Conservation (phyloP, 2,888 invertebrate species). For the Scaptomyza polygonia region DNA sequence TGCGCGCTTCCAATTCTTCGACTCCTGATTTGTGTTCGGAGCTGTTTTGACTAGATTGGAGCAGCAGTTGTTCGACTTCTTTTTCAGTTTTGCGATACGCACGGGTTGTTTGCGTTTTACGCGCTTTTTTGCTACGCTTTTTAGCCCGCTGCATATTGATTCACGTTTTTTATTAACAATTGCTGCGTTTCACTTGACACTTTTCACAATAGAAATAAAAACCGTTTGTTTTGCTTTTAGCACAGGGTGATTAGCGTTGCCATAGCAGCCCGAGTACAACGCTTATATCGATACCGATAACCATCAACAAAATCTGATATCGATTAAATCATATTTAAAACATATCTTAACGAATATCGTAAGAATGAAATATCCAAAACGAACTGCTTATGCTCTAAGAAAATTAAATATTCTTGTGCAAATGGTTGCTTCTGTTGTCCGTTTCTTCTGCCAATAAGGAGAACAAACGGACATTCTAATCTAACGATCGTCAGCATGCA, state of each 20-base stretch:
- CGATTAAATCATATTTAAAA: background rate
- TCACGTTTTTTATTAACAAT: too few species aligned
- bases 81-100: conserved; percentile 74
- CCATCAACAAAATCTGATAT: background rate
- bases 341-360: too few species aligned
- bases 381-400: too few species aligned
- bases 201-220: background rate
- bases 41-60: conserved; percentile 18
- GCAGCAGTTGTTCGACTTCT: conserved; percentile 73
- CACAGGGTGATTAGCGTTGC: conserved; percentile 27
- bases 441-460: too few species aligned
- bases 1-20: conserved; percentile 47
- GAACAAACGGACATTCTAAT: too few species aligned
- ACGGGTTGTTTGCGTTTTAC: conserved; percentile 74
- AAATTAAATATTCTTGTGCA: too few species aligned
- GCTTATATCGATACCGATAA: background rate
- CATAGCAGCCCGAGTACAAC: conserved; percentile 9
- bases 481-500: background rate
- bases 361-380: too few species aligned
- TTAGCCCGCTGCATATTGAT: conserved; percentile 23
- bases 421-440: too few species aligned
- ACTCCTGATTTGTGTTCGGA: conserved; percentile 6
- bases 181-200: background rate
- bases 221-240: conserved; percentile 38
- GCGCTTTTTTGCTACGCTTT: conserved; percentile 41